Base-by-base conservation (phyloP, 2,797 vertebrate genomes). In the Strix occidentalis region DNA sequence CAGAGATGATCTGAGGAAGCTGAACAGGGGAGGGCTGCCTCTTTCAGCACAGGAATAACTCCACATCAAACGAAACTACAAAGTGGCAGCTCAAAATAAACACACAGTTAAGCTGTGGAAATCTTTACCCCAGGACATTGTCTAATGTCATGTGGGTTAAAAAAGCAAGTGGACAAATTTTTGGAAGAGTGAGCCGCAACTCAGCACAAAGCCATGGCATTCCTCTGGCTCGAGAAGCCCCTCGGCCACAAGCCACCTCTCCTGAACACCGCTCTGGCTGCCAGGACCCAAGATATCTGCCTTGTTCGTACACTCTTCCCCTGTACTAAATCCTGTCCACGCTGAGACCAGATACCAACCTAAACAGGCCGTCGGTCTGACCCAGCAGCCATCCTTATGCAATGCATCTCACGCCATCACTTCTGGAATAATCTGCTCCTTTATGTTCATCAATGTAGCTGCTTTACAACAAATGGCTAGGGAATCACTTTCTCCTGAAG, bases 401-500 rank as follows among this genome's bases (percentile, higher is more conserved):
- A 43, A 33, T 0, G 12, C 35, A 13, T 1, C 48, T 71, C 80
- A 57, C 12, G 1, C 28, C 45, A 25, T 5, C 10, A 2, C 80
- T 71, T 58, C 3, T 23, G 87, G 64, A 70, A 39, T 15, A 16
- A 70, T 18, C 68, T 15, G 9, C 78, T 71, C 26, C 60, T n/a
- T 35, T 63, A 23, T 93, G 75, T 74, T 91, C 57, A 53, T 43
- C 35, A 0, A 10, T 14, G 23, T 15, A 11, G 65, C 86, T 13
- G 33, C 70, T 58, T 53, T 1, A 50, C 3, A 2, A n/a, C 79
- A 21, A 72, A 41, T 0, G 10, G 33, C 90, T 14, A 23, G 89
- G 94, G 95, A 97, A 89, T 82, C 35, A 5, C 74, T 37, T 50
- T 71, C 87, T 84, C 76, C 77, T 85, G n/a, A 33, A 87, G 87